Evolutionary conservation across 2,797 vertebrate species (phyloP).

Genomic region (Limnodromus scolopaceus): DNA sequence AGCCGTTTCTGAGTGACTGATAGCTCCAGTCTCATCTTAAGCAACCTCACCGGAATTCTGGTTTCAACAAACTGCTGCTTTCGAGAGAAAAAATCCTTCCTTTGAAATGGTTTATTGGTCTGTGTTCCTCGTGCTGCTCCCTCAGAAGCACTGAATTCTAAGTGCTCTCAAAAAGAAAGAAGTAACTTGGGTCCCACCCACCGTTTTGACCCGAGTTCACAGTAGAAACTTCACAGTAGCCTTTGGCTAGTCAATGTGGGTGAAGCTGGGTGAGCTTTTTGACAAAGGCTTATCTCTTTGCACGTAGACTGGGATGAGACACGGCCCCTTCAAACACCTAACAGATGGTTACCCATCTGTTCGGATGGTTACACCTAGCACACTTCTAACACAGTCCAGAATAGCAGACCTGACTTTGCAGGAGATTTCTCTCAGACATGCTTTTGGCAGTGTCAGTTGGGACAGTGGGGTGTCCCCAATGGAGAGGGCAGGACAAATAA

Average conservation of each 20-base stretch:
- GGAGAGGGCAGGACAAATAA: not conserved
- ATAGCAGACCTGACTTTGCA: not conserved
- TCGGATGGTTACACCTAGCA: not conserved
- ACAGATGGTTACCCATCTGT: not conserved
- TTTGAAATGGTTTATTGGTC: not conserved
- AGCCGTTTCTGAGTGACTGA: not conserved
- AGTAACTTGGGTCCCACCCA: not conserved
- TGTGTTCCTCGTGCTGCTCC: not conserved
- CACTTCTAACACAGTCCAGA: not conserved
- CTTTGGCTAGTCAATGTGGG: not conserved
- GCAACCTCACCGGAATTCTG: not conserved
- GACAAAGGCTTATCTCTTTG: not conserved
- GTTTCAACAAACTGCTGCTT: conserved; percentile 4
- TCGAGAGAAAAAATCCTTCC: not conserved
- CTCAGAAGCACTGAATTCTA: not conserved
- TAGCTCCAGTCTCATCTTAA: conserved; percentile 15
- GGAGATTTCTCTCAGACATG: not conserved
- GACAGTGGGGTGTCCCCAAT: not conserved
- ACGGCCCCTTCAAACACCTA: not conserved
- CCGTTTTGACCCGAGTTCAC: not conserved
- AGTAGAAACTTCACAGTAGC: not conserved
- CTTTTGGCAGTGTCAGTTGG: not conserved
- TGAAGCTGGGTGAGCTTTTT: not conserved
- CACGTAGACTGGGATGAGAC: accelerated
- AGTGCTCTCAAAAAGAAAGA: not conserved